Evolutionary conservation across 2,888 invertebrate genomes (phyloP).

Genomic region (Lochmaea capreae): DNA sequence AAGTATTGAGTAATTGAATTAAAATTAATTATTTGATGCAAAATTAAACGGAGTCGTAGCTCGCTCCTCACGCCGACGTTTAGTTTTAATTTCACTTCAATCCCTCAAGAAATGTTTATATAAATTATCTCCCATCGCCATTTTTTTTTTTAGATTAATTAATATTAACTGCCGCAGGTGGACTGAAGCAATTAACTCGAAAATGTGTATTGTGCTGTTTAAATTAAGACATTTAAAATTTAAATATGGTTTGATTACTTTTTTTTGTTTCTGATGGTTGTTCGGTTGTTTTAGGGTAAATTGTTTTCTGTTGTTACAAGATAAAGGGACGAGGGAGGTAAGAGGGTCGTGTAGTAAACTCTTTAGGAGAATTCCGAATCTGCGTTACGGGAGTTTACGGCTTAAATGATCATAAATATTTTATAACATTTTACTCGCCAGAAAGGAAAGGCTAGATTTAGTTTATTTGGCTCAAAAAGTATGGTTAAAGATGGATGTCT

Average conservation of each 20-base stretch:
- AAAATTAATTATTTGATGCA: neutral
- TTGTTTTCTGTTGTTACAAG: conserved; percentile 51
- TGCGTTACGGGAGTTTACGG: conserved; percentile 7
- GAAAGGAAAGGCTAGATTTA: neutral
- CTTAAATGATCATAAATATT: conserved; percentile 14
- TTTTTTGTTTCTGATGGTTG: conserved; percentile 64
- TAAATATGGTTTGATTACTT: conserved; percentile 65
- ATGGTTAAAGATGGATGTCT: no score
- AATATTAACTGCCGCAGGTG: conserved; percentile 46
- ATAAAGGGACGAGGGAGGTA: conserved; percentile 1
- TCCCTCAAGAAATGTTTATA: conserved; percentile 20
- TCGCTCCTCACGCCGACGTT: neutral
- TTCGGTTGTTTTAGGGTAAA: conserved; percentile 53
- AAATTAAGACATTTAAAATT: conserved; percentile 65
- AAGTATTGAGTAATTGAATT: no score
- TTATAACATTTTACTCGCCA: neutral
- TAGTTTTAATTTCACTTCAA: conserved; percentile 21
- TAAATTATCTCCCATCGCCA: conserved; percentile 24
- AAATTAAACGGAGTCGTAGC: neutral
- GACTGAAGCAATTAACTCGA: conserved; percentile 61
- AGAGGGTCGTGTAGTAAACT: conserved; percentile 10
- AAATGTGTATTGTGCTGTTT: conserved; percentile 64
- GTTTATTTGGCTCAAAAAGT: no score
- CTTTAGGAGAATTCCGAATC: conserved; percentile 12
- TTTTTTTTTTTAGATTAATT: conserved; percentile 34